phyloP scores from a whole-genome alignment of 2,113 vertebrate genomes.

The Varanus komodoensis region DNA sequence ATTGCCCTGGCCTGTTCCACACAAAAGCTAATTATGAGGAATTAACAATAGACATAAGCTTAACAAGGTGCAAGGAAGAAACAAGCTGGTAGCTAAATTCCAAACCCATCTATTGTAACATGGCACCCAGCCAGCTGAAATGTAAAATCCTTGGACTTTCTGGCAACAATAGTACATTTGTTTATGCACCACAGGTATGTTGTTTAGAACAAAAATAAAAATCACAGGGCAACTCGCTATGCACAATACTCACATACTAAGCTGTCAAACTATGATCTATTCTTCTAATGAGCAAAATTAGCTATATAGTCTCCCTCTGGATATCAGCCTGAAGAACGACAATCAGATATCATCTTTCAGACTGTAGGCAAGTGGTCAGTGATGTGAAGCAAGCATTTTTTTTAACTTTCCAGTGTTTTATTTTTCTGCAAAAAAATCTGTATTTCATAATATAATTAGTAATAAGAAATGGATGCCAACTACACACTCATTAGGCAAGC shows the following conservation, averaged over 20 bases:
- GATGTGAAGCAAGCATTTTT: too few relatives aligned
- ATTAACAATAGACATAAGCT: not conserved
- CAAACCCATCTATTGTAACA: too few relatives aligned
- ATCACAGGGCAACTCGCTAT: too few relatives aligned
- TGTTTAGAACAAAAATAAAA: not conserved
- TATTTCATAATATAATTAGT: too few relatives aligned
- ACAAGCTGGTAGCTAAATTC: too few relatives aligned
- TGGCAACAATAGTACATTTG: not conserved
- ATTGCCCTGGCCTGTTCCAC: not conserved
- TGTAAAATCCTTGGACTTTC: too few relatives aligned
- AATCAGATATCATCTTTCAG: not conserved
- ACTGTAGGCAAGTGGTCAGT: not conserved
- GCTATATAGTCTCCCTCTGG: not conserved
- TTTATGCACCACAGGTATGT: not conserved
- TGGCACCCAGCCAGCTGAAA: too few relatives aligned
- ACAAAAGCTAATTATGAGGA: not conserved
- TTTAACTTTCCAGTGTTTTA: too few relatives aligned
- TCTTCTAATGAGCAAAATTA: not conserved
- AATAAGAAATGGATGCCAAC: too few relatives aligned
- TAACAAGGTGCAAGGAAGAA: not conserved
- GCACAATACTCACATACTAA: too few relatives aligned
- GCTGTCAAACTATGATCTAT: not conserved
- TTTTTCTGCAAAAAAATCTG: too few relatives aligned
- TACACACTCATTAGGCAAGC: too few relatives aligned
- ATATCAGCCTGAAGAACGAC: not conserved